phyloP scores from a whole-genome alignment of 2,113 vertebrate genomes.

The Setophaga kirtlandii region DNA sequence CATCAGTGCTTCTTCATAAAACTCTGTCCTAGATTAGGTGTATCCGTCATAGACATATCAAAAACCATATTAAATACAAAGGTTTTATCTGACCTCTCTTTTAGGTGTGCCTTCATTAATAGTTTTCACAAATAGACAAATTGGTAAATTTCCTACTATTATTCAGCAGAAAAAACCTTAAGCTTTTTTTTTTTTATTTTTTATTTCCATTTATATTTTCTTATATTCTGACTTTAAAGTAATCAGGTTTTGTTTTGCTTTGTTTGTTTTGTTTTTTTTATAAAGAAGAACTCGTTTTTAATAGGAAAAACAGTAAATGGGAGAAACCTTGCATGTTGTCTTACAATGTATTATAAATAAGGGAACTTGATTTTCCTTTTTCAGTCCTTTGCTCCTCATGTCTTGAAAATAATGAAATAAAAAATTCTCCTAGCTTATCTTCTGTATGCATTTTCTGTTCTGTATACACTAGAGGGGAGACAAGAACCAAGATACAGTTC shows the following conservation, averaged over 20 bases:
- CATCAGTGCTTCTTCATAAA: not conserved
- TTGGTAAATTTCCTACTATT: not conserved
- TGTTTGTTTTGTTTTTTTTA: not conserved
- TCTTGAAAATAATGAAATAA: not conserved
- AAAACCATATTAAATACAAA: not conserved
- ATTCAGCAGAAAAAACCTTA: not conserved
- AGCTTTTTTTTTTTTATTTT: not conserved
- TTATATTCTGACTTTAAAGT: not conserved
- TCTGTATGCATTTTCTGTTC: not conserved
- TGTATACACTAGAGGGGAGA: not conserved
- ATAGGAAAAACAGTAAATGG: not conserved
- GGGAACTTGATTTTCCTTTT: not conserved
- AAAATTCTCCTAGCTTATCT: not conserved
- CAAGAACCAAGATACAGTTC: not conserved
- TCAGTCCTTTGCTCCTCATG: rapidly evolving
- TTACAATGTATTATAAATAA: not conserved
- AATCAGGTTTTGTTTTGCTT: not conserved
- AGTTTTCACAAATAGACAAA: not conserved
- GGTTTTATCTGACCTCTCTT: not conserved
- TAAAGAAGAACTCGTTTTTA: not conserved
- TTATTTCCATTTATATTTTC: not conserved
- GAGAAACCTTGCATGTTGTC: not conserved
- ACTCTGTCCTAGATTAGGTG: not conserved
- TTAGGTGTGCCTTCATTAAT: not conserved
- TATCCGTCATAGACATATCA: not conserved